These are phyloP conservation scores for Amphimedon queenslandica DNA, from an alignment of 37 sponge, comb jelly and placozoan species.

Conservation along the genomic window DNA sequence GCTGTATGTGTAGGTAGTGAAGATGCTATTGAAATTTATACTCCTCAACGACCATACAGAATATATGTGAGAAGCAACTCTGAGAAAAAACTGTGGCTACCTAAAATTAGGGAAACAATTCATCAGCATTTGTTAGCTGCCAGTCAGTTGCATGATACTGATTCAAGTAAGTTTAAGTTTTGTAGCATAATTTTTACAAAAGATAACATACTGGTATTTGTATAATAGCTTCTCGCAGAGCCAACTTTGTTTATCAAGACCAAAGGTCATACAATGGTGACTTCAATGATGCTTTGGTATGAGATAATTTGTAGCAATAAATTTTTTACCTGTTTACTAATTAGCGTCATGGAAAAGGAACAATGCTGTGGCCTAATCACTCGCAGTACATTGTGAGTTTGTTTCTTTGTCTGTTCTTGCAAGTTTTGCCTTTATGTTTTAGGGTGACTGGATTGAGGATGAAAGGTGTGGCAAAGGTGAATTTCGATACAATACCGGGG, in stretches of 20 bases:
- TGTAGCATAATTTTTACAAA: not conserved
- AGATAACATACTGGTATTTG: not conserved
- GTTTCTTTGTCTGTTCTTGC: not conserved
- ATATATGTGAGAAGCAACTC: slow-evolving; percentile 70
- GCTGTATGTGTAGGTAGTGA: slow-evolving; percentile 39
- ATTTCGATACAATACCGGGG: slow-evolving; percentile 87
- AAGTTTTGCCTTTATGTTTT: not conserved
- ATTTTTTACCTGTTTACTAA: not conserved
- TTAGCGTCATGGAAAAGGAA: slow-evolving; percentile 86
- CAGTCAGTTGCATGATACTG: slow-evolving; percentile 1
- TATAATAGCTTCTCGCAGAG: slow-evolving; percentile 22
- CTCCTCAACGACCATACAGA: slow-evolving; percentile 86
- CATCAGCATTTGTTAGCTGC: slow-evolving; percentile 29
- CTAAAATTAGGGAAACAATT: slow-evolving; percentile 69
- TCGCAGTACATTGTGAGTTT: slow-evolving; percentile 1
- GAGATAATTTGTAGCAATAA: not conserved
- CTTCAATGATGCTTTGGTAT: slow-evolving; percentile 53
- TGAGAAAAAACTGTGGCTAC: slow-evolving; percentile 91
- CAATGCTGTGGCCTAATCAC: slow-evolving; percentile 77
- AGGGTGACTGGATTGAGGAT: slow-evolving; percentile 96
- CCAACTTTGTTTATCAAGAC: slow-evolving; percentile 57
- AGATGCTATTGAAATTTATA: slow-evolving; percentile 89
- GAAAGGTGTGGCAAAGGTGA: slow-evolving; percentile 87
- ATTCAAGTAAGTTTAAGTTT: not conserved
- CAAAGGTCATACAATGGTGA: slow-evolving; percentile 64